Evolutionary conservation across 2,888 invertebrate species (phyloP).

Genomic region (Thymelicus sylvestris): DNA sequence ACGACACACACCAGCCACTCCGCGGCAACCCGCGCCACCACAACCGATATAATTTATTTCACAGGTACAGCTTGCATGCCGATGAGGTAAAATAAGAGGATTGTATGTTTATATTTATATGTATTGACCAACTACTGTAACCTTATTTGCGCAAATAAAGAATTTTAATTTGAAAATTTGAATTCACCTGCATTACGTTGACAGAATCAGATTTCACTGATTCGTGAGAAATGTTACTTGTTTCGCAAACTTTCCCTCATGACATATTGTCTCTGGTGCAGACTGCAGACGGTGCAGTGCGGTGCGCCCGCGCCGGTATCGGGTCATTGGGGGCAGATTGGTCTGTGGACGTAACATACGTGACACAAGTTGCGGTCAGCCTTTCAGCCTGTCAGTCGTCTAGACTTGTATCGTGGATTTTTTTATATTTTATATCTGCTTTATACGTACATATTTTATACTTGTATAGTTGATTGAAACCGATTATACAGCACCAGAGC

Average conservation of each 20-base stretch:
- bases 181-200: slow-evolving; percentile 37
- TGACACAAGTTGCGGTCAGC: neutral
- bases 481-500: too few species aligned
- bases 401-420: neutral
- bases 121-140: too few species aligned
- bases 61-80: too few species aligned
- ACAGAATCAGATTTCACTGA: slow-evolving; percentile 53
- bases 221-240: slow-evolving; percentile 55
- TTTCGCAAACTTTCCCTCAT: slow-evolving; percentile 59
- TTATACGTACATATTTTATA: too few species aligned
- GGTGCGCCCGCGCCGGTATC: slow-evolving; percentile 3
- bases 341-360: neutral
- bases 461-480: too few species aligned
- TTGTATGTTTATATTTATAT: too few species aligned
- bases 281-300: too few species aligned
- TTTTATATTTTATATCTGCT: too few species aligned
- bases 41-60: slow-evolving; percentile 30
- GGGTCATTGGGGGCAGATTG: slow-evolving; percentile 16
- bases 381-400: neutral
- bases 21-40: neutral
- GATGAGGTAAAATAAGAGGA: too few species aligned
- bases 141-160: too few species aligned
- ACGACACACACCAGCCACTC: slow-evolving; percentile 4
- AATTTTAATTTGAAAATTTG: too few species aligned
- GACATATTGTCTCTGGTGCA: slow-evolving; percentile 16